Evolutionary conservation across 1,140 invertebrate species (phyloP), one percentile per base, ranked within the genome.

Genomic region (Danaus melanippus): DNA sequence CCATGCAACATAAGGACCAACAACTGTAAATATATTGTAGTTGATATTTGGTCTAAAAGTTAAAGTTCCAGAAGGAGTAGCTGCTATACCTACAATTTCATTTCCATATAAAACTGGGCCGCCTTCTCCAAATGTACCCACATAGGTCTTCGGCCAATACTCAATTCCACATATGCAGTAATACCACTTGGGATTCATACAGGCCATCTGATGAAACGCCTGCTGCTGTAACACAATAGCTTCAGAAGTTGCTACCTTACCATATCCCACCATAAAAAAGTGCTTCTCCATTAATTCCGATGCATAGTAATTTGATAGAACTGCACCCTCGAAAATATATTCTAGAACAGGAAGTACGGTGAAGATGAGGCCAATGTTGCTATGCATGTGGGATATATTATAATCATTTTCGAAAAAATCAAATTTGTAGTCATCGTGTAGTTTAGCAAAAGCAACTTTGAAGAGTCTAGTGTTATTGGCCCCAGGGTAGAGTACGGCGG

Each of bases 121-220:
- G 21, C 76, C 80, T 52, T 69, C 70, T 6, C 75, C 75, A 56
- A 84, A 78, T 15, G 66, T 48, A n/a, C 58, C 45, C 8, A 61
- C 60, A 50, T 72, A 67, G 4, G 64, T 71, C 6, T 53, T 43
- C 15, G 50, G 43, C 8, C 58, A 52, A 12, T 68, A 62, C 63
- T 83, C 75, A 21, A 69, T 63, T 44, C 76, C 78, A 60, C 78
- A 84, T 47, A 81, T 55, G 48, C 76, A 81, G 49, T 81, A 78
- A 52, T 76, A 72, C 76, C 76, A 84, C 51, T 69, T 76, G 4
- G 75, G 70, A 64, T 79, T 79, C 9, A 55, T 43, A 47, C 80
- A 84, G 2, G 73, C 60, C 12, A 56, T 62, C 48, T 79, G 70
- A 39, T 62, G 49, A 50, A 75, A 84, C 10, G 44, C 15, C 46